These are phyloP conservation scores for Zelostemma sp. DNA, from an alignment of 1,140 invertebrate species.

Conservation along the genomic window DNA sequence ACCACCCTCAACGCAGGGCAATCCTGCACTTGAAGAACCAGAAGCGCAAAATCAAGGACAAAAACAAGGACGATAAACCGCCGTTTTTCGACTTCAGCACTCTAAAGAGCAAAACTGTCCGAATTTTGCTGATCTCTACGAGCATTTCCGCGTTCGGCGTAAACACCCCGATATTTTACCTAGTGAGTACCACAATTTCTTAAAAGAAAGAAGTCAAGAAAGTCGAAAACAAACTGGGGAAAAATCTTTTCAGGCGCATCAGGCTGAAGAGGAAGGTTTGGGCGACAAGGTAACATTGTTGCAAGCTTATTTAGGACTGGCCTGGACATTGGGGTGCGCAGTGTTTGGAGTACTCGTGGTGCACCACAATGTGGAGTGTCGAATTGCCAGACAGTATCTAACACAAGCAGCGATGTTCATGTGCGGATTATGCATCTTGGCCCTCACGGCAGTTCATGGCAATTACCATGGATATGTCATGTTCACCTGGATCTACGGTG, in stretches of 20 bases:
- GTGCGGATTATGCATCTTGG: conserved; percentile 83
- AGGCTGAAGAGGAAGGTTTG: conserved; percentile 81
- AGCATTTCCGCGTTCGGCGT: conserved; percentile 85
- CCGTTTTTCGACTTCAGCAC: conserved; percentile 90
- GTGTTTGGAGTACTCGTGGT: conserved; percentile 86
- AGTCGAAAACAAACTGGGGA: not conserved
- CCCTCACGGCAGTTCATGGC: conserved; percentile 85
- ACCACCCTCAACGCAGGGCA: conserved; percentile 89
- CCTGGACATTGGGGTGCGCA: conserved; percentile 85
- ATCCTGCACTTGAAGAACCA: conserved; percentile 93
- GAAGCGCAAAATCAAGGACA: conserved; percentile 85
- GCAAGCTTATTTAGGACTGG: conserved; percentile 84
- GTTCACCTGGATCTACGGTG: conserved; percentile 87
- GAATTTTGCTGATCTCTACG: conserved; percentile 85
- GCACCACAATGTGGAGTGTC: conserved; percentile 85
- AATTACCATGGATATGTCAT: conserved; percentile 84
- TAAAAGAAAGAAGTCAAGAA: not conserved
- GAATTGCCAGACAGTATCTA: conserved; percentile 87
- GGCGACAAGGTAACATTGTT: conserved; percentile 75
- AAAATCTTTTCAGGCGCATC: conserved; percentile 73
- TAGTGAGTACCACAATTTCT: conserved; percentile 70
- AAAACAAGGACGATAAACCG: conserved; percentile 82
- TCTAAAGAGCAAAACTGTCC: conserved; percentile 85
- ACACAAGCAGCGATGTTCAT: conserved; percentile 83
- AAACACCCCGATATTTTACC: conserved; percentile 88